Evolutionary conservation across 2,888 invertebrate genomes (phyloP).

Genomic region (Eristalis tenax): DNA sequence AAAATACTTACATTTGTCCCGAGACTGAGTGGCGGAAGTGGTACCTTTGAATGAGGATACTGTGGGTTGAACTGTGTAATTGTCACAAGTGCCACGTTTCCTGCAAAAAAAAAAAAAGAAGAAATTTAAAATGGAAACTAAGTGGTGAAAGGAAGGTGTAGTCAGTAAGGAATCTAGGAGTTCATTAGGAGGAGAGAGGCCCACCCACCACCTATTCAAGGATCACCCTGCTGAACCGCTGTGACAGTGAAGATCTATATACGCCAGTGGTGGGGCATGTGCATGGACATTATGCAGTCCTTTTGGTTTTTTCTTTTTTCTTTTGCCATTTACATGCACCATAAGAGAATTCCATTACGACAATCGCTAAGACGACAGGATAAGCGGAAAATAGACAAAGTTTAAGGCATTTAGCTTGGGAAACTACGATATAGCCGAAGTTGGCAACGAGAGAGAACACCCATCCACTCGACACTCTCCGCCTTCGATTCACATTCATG

Average conservation of each 20-base stretch:
- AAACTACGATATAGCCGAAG: conserved; percentile 25
- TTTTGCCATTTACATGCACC: conserved; percentile 33
- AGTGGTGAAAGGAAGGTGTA: not conserved
- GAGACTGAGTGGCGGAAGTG: conserved; percentile 23
- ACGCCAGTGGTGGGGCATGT: not conserved
- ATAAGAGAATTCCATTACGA: conserved; percentile 59
- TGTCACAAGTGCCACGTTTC: not conserved
- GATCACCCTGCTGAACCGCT: too few species aligned
- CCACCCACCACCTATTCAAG: not conserved
- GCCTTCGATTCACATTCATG: not conserved
- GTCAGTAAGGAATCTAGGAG: not conserved
- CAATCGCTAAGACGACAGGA: conserved; percentile 60
- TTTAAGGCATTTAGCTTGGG: conserved; percentile 58
- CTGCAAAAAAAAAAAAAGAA: not conserved
- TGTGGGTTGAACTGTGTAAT: not conserved
- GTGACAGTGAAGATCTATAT: too few species aligned
- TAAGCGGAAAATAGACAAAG: conserved; percentile 49
- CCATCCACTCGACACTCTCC: not conserved
- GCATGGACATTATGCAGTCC: not conserved
- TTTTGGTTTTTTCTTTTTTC: not conserved
- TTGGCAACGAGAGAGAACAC: conserved; percentile 19
- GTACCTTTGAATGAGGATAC: not conserved
- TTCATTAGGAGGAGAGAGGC: not conserved
- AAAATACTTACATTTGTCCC: conserved; percentile 36
- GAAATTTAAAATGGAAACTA: not conserved